Conservation (phyloP, 2,888 invertebrate species). For the Sesamia inferens region DNA sequence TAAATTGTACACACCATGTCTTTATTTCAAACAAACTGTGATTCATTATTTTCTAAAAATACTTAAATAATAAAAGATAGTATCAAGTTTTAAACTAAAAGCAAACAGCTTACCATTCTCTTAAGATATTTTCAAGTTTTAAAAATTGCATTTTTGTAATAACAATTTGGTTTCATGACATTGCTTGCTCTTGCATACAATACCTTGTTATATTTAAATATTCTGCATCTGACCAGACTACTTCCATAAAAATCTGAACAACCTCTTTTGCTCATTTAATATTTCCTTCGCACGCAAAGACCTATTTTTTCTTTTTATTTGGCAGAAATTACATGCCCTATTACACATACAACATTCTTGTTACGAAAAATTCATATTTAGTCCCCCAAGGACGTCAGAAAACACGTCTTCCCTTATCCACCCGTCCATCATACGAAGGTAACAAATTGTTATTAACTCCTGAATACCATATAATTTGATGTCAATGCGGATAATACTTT, state of each 20-base stretch:
- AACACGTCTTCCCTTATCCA: conserved; percentile 34
- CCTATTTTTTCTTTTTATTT: conserved; percentile 32
- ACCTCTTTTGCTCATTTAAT: conserved; percentile 13
- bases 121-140: conserved; percentile 33
- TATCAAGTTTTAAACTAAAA: background rate
- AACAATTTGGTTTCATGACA: conserved; percentile 46
- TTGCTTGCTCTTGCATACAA: conserved; percentile 32
- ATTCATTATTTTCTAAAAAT: conserved; percentile 8
- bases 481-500: conserved; percentile 49
- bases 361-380: conserved; percentile 34
- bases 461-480: conserved; percentile 56
- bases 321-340: conserved; percentile 18
- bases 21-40: background rate
- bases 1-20: conserved; percentile 9
- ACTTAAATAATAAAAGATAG: conserved; percentile 17
- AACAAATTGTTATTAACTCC: conserved; percentile 56
- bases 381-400: conserved; percentile 31
- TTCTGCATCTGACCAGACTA: background rate
- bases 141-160: conserved; percentile 40
- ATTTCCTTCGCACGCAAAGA: conserved; percentile 16
- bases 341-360: conserved; percentile 21
- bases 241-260: background rate
- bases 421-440: conserved; percentile 21
- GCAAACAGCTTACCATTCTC: conserved; percentile 23
- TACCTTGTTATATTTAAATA: conserved; percentile 21